Evolutionary conservation across 2,113 vertebrate species (phyloP).

Genomic region (Hemiprocne comata): DNA sequence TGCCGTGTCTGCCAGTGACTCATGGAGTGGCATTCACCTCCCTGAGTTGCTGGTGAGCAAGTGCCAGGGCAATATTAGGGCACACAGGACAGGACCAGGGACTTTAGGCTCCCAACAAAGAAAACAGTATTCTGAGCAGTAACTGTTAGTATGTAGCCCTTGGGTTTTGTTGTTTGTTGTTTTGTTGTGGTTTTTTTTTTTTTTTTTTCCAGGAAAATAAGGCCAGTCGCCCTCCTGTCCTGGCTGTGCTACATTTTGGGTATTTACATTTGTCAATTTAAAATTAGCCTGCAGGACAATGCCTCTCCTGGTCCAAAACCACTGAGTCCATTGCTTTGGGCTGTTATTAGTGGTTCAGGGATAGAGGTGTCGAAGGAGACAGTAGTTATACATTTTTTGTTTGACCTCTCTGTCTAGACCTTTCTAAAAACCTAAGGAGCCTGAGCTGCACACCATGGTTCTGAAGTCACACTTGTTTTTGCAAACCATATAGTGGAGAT

Average conservation of each 20-base stretch:
- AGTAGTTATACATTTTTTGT: neutral
- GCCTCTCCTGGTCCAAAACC: neutral
- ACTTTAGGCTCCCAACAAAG: rapidly evolving
- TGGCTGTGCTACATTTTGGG: neutral
- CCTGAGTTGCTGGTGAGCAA: neutral
- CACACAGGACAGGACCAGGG: neutral
- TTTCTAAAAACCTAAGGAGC: neutral
- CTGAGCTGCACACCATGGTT: neutral
- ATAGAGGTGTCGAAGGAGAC: neutral
- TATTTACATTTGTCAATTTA: neutral
- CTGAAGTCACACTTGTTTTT: neutral
- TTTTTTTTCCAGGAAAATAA: neutral
- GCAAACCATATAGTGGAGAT: neutral
- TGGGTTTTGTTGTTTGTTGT: neutral
- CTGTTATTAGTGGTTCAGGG: neutral
- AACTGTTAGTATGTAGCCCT: neutral
- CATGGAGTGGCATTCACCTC: neutral
- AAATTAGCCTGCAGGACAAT: neutral
- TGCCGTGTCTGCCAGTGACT: neutral
- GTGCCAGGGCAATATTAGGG: neutral
- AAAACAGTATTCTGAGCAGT: neutral
- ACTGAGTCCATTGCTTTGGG: neutral
- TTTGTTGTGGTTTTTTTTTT: no score
- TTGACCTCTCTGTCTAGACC: neutral
- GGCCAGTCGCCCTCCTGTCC: neutral